Evolutionary conservation across 2,797 vertebrate species (phyloP), one percentile per base, ranked within the genome.

Genomic region (Acridotheres tristis): DNA sequence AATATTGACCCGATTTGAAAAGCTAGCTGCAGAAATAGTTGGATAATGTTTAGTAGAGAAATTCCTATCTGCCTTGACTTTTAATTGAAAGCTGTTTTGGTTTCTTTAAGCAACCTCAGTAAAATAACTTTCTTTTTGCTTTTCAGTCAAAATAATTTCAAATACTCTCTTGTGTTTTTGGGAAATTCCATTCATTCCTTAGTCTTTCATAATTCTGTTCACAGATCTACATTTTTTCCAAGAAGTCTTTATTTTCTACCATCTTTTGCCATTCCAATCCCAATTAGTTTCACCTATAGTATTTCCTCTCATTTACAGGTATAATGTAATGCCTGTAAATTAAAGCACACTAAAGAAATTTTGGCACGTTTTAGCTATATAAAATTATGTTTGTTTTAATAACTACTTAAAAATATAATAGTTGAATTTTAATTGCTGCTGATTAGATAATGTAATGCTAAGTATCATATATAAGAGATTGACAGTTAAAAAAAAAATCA

Each of bases 131-230:
- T 45, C 13, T 45, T 55, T 51, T 40, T 36, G 43, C 6, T 65
- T 83, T 96, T 85, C 48, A 79, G 23, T 55, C 30, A 82, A 68
- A 90, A 54, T 81, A 48, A 75, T 86, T 86, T 88, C 42, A 93
- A 74, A 74, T 36, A 18, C 6, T 69, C 3, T 48, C 11, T 42
- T 45, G 38, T 43, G 7, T 3, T 84, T 81, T 53, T 42, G 3
- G 16, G 47, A 75, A 77, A 81, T 81, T 90, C 34, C 14, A 47
- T 77, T 85, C 0, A 67, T 67, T 84, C 34, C 5, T 38, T 58
- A 32, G 1, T 77, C 22, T 86, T 78, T 81, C 20, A 26, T 63
- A 11, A 53, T 53, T 88, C 34, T 77, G 7, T 48, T 72, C 13
- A 63, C 7, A 63, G 14, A 27, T 1, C 14, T 29, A 7, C 1